Evolutionary conservation across 2,888 invertebrate species (phyloP).

Genomic region (Chloromyia formosa): DNA sequence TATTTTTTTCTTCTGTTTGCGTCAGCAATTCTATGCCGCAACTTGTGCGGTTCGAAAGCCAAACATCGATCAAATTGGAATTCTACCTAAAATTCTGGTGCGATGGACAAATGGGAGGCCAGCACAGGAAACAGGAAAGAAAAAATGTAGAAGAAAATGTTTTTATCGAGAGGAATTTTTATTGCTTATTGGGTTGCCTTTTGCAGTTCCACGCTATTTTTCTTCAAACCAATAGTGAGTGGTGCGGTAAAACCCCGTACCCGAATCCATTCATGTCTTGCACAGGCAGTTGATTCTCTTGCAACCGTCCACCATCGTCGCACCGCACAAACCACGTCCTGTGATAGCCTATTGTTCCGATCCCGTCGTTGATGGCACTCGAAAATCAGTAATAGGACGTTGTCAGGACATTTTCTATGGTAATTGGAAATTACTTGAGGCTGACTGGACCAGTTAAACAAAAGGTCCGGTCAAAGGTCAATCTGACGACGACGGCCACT

Average conservation of each 20-base stretch:
- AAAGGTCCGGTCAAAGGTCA: not conserved
- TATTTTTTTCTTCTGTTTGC: not conserved
- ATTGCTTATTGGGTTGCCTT: slow-evolving; percentile 36
- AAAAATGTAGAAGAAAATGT: not conserved
- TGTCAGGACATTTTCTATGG: slow-evolving; percentile 6
- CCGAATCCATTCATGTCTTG: not conserved
- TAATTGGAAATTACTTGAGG: slow-evolving; percentile 5
- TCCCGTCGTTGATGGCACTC: not conserved
- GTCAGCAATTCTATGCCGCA: not conserved
- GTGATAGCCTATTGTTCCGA: not conserved
- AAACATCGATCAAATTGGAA: slow-evolving; percentile 37
- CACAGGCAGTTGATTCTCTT: not conserved
- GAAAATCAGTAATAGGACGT: slow-evolving; percentile 2
- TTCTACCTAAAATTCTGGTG: slow-evolving; percentile 9
- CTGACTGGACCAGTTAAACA: not conserved
- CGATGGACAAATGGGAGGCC: too few species aligned
- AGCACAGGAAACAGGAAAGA: not conserved
- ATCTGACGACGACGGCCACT: not conserved
- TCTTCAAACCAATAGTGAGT: not conserved
- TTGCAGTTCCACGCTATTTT: slow-evolving; percentile 13
- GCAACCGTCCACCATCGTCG: not conserved
- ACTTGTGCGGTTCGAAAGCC: slow-evolving; percentile 20
- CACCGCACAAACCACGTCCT: too few species aligned
- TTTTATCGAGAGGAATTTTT: slow-evolving; percentile 34
- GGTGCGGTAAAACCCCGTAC: too few species aligned